phyloP scores from a whole-genome alignment of 1,140 invertebrate genomes.

The Muscidifurax raptorellus region DNA sequence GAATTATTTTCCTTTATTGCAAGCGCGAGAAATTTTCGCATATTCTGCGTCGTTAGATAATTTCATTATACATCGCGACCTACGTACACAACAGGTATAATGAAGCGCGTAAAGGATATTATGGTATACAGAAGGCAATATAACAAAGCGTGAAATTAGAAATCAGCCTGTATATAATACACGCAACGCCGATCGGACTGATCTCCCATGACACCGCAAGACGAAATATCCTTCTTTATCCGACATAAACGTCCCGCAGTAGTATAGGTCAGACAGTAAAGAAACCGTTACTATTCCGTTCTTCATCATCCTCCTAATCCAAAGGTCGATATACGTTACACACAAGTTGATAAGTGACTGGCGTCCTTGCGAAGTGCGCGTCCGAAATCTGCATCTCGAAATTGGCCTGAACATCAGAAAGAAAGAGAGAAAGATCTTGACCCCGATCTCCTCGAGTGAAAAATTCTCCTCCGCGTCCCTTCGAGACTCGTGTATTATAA shows the following conservation, averaged over 20 bases:
- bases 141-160: constrained; percentile 12
- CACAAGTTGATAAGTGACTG: not conserved
- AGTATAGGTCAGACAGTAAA: no score
- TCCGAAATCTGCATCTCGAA: not conserved
- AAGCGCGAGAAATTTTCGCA: not conserved
- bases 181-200: not conserved
- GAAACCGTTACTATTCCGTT: no score
- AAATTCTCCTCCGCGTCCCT: constrained; percentile 52
- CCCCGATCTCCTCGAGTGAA: constrained; percentile 49
- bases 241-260: no score
- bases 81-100: not conserved
- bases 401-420: no score
- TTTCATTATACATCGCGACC: no score
- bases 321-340: not conserved
- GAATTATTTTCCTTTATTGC: not conserved
- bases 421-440: constrained; percentile 8
- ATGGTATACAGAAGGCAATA: not conserved
- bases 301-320: not conserved
- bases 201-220: not conserved
- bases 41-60: not conserved
- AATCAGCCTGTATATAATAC: not conserved
- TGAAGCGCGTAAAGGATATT: no score
- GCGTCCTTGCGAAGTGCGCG: not conserved
- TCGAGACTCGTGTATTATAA: not conserved
- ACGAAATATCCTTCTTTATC: no score